A percentile compares a stretch with the other conserved stretches of the same genome.
Conservation (phyloP, 2,113 vertebrate species). For the Meles meles region DNA sequence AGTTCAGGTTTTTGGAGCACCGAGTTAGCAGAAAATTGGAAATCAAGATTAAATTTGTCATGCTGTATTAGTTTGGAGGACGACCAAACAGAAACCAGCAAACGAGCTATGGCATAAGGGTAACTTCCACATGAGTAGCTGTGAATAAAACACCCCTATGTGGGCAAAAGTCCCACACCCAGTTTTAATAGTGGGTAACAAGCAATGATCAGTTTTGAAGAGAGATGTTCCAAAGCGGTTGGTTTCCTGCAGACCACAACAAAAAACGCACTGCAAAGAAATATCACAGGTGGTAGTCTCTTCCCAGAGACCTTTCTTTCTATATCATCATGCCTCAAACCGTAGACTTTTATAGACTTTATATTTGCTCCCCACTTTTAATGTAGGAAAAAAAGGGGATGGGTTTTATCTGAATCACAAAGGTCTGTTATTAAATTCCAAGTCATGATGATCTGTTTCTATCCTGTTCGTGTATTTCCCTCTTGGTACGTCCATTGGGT, state of each 20-base stretch:
- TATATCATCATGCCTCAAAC: not conserved
- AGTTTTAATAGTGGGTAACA: not conserved
- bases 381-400: accelerated
- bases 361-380: too few species aligned
- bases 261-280: not conserved
- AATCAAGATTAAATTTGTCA: not conserved
- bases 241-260: too few species aligned
- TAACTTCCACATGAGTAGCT: not conserved
- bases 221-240: accelerated
- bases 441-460: not conserved
- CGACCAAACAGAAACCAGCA: not conserved
- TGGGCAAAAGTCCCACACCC: accelerated
- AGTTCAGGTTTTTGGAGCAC: not conserved
- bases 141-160: accelerated
- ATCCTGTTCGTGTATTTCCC: not conserved
- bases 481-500: not conserved
- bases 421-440: not conserved
- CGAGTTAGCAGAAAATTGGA: not conserved
- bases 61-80: not conserved
- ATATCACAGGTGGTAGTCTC: accelerated
- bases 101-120: too few species aligned
- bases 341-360: not conserved
- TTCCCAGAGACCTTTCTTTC: not conserved
- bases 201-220: accelerated
- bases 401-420: not conserved